Evolutionary conservation across 2,113 vertebrate genomes (phyloP), one percentile per base, ranked within the genome.

Genomic region (Phainopepla nitens): DNA sequence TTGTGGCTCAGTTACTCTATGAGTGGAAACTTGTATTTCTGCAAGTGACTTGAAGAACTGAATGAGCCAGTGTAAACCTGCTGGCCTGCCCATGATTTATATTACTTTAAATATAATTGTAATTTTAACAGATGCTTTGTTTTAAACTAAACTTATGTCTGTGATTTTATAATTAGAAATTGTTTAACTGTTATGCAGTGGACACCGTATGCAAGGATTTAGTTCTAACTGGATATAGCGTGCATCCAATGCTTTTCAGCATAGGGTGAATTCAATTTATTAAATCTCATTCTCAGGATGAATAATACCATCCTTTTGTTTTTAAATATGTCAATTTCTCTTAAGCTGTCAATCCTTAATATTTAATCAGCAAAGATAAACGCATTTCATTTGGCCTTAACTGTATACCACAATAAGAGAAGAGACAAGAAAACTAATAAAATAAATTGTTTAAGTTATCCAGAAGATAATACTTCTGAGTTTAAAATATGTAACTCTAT

Each of bases 321-420:
- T 97, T 95, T 91, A 97, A 97, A 93, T 84, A 81, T 62, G 57
- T 77, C 91, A 94, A 15, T 83, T 97, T 93, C 50, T 96, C 70
- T 96, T 95, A 89, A 87, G 23, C 65, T 85, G 85, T 96, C 39
- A 33, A 79, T 95, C 78, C 94, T 96, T 92, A 95, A 94, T 96
- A 87, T 96, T 96, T 96, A 93, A 97, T 96, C 86, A 95, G 6
- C 41, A 69, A 28, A 95, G 87, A 93, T 89, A 96, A 96, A 96
- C 29, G 12, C 71, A 96, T 96, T 97, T 97, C 33, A 90, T 97
- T 97, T 97, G 71, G 71, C 78, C 62, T 96, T 89, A 96, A 93
- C 47, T 80, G 14, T 79, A 89, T 97, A 62, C 84, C 78, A 86
- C 85, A 93, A 66, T 75, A 93, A 90, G 51, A 83, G 58, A 95